Evolutionary conservation across 2,888 invertebrate genomes (phyloP).

Genomic region (Morinoia aosen): DNA sequence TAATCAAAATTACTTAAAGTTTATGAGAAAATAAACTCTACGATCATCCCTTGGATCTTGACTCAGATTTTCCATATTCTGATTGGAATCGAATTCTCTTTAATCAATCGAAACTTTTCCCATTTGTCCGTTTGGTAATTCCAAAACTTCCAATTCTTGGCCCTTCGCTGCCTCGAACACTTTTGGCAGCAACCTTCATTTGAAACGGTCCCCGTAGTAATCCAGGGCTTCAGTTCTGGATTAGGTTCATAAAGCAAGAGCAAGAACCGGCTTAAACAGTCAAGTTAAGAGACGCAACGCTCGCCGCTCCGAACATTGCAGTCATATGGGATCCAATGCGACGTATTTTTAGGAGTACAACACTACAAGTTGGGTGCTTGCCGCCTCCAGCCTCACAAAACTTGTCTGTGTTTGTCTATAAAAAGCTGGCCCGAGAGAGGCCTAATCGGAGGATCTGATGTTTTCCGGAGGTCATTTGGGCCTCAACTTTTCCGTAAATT

Average conservation of each 20-base stretch:
- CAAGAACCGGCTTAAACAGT: not conserved
- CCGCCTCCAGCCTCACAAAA: constrained; percentile 15
- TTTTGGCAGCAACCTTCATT: not conserved
- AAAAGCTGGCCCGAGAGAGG: constrained; percentile 13
- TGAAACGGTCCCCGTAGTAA: not conserved
- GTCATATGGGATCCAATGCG: constrained; percentile 43
- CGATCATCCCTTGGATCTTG: not conserved
- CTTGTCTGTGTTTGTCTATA: constrained; percentile 37
- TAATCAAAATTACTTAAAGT: not conserved
- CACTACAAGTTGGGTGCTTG: not conserved
- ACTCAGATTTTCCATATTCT: not conserved
- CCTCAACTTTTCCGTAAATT: constrained; percentile 50
- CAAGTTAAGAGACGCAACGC: not conserved
- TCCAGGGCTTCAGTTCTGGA: not conserved
- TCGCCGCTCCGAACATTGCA: not conserved
- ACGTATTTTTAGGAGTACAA: not conserved
- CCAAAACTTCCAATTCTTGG: no score
- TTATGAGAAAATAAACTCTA: not conserved
- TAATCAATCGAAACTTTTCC: not conserved
- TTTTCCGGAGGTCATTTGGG: constrained; percentile 52
- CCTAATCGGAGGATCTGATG: constrained; percentile 50
- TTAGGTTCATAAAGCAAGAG: not conserved
- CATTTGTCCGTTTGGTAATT: not conserved
- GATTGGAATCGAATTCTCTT: not conserved
- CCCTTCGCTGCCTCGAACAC: not conserved